Evolutionary conservation across 2,797 vertebrate genomes (phyloP).

Genomic region (Pangasius krempfi): DNA sequence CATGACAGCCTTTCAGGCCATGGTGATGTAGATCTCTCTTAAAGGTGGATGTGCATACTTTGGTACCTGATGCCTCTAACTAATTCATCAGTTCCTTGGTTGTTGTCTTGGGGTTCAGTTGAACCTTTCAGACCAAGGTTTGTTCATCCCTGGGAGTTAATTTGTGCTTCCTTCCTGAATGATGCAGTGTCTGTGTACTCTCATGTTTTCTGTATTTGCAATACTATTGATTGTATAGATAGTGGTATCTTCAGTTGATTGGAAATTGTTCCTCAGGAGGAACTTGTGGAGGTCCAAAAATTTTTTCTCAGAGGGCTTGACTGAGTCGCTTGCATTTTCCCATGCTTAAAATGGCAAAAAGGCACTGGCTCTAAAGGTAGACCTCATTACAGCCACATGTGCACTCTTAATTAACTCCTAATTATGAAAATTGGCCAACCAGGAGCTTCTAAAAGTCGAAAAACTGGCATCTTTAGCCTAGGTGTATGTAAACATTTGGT

Average conservation of each 20-base stretch:
- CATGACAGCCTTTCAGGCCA: not conserved
- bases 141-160: not conserved
- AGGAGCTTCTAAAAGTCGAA: not conserved
- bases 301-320: too few relatives aligned
- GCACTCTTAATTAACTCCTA: not conserved
- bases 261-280: not conserved
- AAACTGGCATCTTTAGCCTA: not conserved
- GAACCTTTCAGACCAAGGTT: not conserved
- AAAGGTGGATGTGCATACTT: not conserved
- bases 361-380: not conserved
- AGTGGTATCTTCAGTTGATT: not conserved
- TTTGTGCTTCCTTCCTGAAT: not conserved
- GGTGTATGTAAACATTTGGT: not conserved
- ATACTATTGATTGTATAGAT: not conserved
- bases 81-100: not conserved
- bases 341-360: not conserved
- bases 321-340: too few relatives aligned
- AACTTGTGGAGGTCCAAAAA: not conserved
- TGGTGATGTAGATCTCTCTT: not conserved
- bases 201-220: not conserved
- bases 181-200: not conserved
- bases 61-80: not conserved
- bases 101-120: not conserved
- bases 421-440: not conserved
- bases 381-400: not conserved